Percentiles rank a stretch among this genome's conserved stretches.
Evolutionary conservation across 2,113 vertebrate genomes (phyloP).

Genomic region (Oostethus manadensis): DNA sequence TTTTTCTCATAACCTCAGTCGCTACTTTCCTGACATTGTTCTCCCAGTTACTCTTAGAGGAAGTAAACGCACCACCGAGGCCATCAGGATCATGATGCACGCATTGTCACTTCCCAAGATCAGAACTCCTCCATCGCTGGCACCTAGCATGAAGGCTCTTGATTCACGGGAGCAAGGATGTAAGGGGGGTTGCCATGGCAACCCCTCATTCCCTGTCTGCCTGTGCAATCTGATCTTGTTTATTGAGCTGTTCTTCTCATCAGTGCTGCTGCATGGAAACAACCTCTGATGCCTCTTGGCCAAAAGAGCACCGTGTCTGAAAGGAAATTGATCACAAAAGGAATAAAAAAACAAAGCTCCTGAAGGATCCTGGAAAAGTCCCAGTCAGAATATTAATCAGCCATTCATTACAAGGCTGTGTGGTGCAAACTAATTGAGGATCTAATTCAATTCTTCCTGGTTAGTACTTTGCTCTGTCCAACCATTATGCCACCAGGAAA

Average conservation of each 20-base stretch:
- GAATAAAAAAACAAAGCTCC: background rate
- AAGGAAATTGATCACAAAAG: conserved; percentile 36
- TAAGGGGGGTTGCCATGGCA: conserved; percentile 54
- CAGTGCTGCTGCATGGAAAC: conserved; percentile 47
- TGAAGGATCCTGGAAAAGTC: conserved; percentile 18
- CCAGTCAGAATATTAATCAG: conserved; percentile 21
- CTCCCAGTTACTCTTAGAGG: conserved; percentile 7
- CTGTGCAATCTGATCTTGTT: conserved; percentile 62
- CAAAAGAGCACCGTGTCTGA: conserved; percentile 25
- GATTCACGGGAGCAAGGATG: conserved; percentile 30
- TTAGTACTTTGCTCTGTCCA: conserved; percentile 26
- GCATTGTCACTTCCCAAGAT: conserved; percentile 37
- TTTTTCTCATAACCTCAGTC: conserved; percentile 2
- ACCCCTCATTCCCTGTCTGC: conserved; percentile 46
- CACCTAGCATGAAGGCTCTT: conserved; percentile 33
- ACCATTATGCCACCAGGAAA: conserved; percentile 37
- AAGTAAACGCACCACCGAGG: conserved; percentile 6
- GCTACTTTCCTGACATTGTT: conserved; percentile 5
- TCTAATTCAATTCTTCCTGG: conserved; percentile 19
- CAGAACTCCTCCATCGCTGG: conserved; percentile 23
- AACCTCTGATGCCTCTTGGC: conserved; percentile 18
- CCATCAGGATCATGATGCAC: conserved; percentile 25
- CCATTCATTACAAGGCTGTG: conserved; percentile 19
- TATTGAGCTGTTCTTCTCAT: conserved; percentile 47
- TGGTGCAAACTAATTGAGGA: conserved; percentile 12